Conservation (phyloP, 2,113 vertebrate species). For the Engystomops pustulosus region DNA sequence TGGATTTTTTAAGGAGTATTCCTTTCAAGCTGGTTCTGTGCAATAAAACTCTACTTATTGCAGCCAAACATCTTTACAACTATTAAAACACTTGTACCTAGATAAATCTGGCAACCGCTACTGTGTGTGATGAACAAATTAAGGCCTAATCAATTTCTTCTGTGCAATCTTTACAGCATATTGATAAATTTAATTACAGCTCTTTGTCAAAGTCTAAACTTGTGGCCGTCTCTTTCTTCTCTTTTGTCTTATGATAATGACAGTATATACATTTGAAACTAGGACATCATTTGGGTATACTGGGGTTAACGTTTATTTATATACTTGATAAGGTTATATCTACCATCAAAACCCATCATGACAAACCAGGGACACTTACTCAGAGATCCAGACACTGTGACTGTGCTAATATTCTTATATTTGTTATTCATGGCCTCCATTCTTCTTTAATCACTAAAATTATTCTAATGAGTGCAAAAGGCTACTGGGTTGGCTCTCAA, state of each 20-base stretch:
- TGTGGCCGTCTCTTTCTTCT: not conserved
- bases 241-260: not conserved
- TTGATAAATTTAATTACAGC: slow-evolving; percentile 40
- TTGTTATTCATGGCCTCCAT: too few relatives aligned
- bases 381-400: too few relatives aligned
- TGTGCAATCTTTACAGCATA: slow-evolving; percentile 35
- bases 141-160: slow-evolving; percentile 34
- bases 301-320: not conserved
- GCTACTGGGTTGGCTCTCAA: too few relatives aligned
- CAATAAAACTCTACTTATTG: not conserved
- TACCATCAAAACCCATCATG: too few relatives aligned
- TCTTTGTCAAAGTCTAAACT: slow-evolving; percentile 43
- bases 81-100: slow-evolving; percentile 1
- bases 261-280: not conserved
- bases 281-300: not conserved
- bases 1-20: too few relatives aligned
- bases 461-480: too few relatives aligned
- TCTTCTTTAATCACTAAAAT: too few relatives aligned
- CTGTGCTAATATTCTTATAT: too few relatives aligned
- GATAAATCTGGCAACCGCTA: not conserved
- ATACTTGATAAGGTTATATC: too few relatives aligned
- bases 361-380: too few relatives aligned
- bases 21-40: not conserved
- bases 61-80: not conserved
- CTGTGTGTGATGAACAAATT: slow-evolving; percentile 25